These are phyloP conservation scores for Callithrix jacchus DNA, from an alignment of 2,113 vertebrate genomes.

Conservation along the genomic window DNA sequence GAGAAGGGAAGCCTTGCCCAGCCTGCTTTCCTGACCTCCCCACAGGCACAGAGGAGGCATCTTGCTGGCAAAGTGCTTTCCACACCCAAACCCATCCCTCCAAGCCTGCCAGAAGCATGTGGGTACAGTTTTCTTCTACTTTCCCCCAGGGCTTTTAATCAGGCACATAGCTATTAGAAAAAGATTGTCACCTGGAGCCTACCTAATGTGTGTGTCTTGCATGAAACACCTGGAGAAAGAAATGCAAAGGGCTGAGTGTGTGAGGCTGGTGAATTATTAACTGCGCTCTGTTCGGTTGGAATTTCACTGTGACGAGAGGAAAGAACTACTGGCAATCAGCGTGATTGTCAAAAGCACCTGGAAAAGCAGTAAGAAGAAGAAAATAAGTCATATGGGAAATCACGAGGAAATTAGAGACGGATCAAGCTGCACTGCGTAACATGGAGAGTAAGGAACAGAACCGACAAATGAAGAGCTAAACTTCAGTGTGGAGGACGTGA, in stretches of 20 bases:
- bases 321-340: neutral
- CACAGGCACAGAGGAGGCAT: fast-evolving
- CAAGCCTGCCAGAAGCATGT: fast-evolving
- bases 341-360: fast-evolving
- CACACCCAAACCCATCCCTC: neutral
- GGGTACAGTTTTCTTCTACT: neutral
- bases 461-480: neutral
- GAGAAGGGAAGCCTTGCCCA: neutral
- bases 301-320: neutral
- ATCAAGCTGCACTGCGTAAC: fast-evolving
- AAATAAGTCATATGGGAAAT: neutral
- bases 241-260: neutral
- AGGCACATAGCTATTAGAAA: neutral
- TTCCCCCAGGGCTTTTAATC: neutral
- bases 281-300: neutral
- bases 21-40: neutral
- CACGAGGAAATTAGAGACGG: neutral
- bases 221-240: neutral
- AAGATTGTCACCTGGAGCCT: neutral
- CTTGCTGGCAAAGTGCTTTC: neutral
- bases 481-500: neutral
- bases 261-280: neutral
- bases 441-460: neutral
- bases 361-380: neutral
- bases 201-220: fast-evolving